Percentiles rank a stretch among this genome's conserved stretches.
These are phyloP conservation scores for Papilio helenus DNA, from an alignment of 1,140 invertebrate genomes.

Conservation along the genomic window DNA sequence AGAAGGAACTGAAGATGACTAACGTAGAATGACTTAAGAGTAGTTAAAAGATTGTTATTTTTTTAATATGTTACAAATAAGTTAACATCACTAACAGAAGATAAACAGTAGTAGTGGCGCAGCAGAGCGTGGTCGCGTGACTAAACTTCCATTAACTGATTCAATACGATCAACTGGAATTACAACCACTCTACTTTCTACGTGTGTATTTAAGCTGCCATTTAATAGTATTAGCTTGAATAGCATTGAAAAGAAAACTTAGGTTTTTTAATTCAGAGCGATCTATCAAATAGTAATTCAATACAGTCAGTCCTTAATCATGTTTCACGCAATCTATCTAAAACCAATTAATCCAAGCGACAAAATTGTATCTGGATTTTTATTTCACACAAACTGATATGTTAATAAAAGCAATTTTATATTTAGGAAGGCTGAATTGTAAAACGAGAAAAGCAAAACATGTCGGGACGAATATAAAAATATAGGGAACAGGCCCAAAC, in stretches of 20 bases:
- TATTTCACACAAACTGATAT: background rate
- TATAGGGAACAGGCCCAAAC: background rate
- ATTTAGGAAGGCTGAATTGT: conserved; percentile 1
- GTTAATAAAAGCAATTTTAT: background rate
- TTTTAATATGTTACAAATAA: background rate
- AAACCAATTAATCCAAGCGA: too few species aligned
- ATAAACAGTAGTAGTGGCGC: background rate
- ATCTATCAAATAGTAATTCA: too few species aligned
- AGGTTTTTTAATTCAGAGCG: too few species aligned
- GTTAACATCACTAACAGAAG: background rate
- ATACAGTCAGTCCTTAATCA: too few species aligned
- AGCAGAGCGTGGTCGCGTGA: conserved; percentile 8
- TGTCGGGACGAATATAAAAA: conserved; percentile 22
- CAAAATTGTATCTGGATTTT: background rate
- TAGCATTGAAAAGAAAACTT: too few species aligned
- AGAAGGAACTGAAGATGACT: too few species aligned
- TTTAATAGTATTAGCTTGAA: background rate
- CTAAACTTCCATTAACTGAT: conserved; percentile 17
- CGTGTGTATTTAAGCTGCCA: background rate
- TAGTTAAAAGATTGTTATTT: too few species aligned
- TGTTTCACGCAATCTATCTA: too few species aligned
- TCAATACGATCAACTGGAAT: conserved; percentile 29
- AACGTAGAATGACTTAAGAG: too few species aligned
- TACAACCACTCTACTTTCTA: conserved; percentile 1
- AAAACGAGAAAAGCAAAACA: conserved; percentile 11